Conservation (phyloP, 2,797 vertebrate genomes). For the Lophotriccus pileatus region DNA sequence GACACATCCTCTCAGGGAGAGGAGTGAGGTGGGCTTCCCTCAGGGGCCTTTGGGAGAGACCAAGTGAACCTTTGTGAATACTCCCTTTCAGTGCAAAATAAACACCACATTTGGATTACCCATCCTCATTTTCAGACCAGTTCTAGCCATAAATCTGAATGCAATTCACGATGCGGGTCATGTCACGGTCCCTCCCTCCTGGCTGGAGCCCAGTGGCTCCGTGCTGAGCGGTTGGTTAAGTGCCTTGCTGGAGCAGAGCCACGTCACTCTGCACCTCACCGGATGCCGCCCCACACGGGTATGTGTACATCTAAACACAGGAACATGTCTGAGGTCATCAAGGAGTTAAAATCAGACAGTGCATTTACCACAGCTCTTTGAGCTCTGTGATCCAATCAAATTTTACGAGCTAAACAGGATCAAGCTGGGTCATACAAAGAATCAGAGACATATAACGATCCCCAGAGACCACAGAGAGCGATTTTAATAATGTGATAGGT, state of each 20-base stretch:
- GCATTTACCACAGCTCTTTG: background rate
- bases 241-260: slow-evolving; percentile 23
- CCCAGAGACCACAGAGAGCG: background rate
- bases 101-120: background rate
- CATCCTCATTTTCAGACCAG: background rate
- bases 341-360: slow-evolving; percentile 1
- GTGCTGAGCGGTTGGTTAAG: background rate
- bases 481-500: background rate
- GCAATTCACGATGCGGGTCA: background rate
- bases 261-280: background rate
- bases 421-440: background rate
- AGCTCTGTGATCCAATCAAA: background rate
- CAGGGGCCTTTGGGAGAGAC: background rate
- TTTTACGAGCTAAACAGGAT: slow-evolving; percentile 9
- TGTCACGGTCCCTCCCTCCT: background rate
- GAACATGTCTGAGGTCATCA: background rate
- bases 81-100: background rate
- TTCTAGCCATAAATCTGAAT: background rate
- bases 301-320: background rate
- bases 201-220: background rate
- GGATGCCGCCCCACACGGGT: background rate
- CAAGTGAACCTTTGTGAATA: background rate
- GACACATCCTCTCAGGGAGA: background rate
- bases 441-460: background rate
- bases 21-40: background rate